A percentile compares a stretch with the other conserved stretches of the same genome.
phyloP scores from a whole-genome alignment of 1,140 invertebrate species.

The Galendromus occidentalis region DNA sequence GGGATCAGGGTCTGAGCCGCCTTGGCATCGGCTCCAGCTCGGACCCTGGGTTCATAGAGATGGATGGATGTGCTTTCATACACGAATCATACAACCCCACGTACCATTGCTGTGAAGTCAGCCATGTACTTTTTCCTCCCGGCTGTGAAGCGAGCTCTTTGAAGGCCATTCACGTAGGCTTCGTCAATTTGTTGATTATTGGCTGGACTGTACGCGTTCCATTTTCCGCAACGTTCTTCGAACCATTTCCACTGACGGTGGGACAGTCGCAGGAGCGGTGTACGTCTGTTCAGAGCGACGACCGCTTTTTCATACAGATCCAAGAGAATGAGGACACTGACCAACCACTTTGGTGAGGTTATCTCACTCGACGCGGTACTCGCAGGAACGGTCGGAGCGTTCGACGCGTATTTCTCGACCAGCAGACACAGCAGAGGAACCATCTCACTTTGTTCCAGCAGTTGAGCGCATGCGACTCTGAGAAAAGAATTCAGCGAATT shows the following conservation, averaged over 20 bases:
- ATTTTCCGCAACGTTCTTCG: constrained; percentile 55
- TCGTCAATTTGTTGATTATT: constrained; percentile 65
- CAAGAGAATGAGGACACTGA: constrained; percentile 50
- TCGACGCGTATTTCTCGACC: constrained; percentile 4
- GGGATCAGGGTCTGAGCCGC: not conserved
- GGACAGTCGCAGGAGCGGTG: constrained; percentile 38
- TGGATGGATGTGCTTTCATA: no score
- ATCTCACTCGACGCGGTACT: constrained; percentile 13
- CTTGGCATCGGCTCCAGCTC: not conserved
- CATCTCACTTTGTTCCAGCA: constrained; percentile 4
- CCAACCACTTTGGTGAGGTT: constrained; percentile 54
- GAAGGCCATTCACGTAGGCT: constrained; percentile 55
- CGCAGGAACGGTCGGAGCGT: not conserved
- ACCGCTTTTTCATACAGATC: constrained; percentile 63
- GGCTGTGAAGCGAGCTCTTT: constrained; percentile 46
- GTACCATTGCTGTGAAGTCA: constrained; percentile 59
- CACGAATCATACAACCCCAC: no score
- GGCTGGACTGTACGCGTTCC: constrained; percentile 48
- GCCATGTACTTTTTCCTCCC: constrained; percentile 55
- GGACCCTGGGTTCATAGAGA: no score
- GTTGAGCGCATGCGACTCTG: not conserved
- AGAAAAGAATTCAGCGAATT: not conserved
- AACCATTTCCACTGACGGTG: constrained; percentile 55
- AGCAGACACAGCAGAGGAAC: not conserved
- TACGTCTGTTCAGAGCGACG: constrained; percentile 44